Conservation (phyloP, 2,888 invertebrate genomes). For the Seladonia tumulorum region DNA sequence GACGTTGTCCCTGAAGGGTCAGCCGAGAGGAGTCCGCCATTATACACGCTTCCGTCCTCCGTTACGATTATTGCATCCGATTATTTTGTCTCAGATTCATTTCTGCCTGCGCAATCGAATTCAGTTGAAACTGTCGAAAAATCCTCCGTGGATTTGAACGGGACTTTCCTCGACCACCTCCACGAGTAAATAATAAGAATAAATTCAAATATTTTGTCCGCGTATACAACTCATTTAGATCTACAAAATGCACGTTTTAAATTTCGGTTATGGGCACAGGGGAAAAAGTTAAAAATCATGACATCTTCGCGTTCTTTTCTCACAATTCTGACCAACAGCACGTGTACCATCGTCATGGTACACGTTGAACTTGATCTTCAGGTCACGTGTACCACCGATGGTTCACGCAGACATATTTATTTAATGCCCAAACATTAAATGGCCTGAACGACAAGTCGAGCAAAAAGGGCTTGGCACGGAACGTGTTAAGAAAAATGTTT, state of each 20-base stretch:
- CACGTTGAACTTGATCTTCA: no score
- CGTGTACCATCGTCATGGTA: no score
- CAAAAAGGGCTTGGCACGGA: no score
- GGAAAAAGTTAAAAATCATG: neutral
- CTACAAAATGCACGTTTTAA: neutral
- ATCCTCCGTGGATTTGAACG: neutral
- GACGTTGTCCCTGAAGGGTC: neutral
- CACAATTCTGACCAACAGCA: neutral
- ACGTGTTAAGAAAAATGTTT: no score
- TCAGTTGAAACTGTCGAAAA: neutral
- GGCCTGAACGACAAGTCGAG: no score
- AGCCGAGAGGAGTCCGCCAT: neutral
- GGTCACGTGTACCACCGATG: no score
- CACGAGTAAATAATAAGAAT: neutral
- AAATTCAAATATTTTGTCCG: no score
- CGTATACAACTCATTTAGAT: no score
- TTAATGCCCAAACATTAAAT: no score
- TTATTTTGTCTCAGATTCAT: neutral
- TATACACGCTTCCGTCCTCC: constrained; percentile 1
- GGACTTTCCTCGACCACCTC: neutral
- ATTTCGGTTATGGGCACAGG: neutral
- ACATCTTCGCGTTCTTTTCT: neutral
- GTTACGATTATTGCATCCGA: neutral
- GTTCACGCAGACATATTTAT: no score
- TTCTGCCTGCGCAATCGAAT: neutral